Base-by-base conservation (phyloP, 53 echinoderm and acorn worm species). In the Temnopleurus reevesii region DNA sequence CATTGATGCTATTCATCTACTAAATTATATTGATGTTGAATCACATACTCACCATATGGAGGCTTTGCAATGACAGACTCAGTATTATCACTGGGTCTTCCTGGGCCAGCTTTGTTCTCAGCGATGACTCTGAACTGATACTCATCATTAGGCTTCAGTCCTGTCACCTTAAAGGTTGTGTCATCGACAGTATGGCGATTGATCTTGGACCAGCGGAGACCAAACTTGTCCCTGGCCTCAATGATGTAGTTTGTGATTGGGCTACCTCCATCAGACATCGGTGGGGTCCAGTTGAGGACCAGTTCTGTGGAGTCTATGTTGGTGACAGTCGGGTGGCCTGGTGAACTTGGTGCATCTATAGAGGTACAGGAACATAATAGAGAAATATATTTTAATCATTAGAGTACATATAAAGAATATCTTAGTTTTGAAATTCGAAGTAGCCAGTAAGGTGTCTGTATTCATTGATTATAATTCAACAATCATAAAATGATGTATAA, bases 31-130 rank as follows among this genome's bases (percentile, higher is more conserved):
- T 44, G 0, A 0, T 44, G 25, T 65, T n/a, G 31, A 19, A 77
- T 45, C 12, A 46, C 5, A 77, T 10, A 59, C 90, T 93, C 84
- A 97, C 97, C 97, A 81, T 93, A 95, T 29, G 95, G 95, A 27
- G 91, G 92, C 81, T 92, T 94, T 53, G 95, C 93, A 24, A 92
- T 84, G 27, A 93, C 89, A 31, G 93, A 54, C 23, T 90, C 86
- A 7, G 97, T 92, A 55, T 95, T 91, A 79, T 95, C 97, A 65
- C 97, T 95, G 17, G 94, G 95, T 93, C 95, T 92, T 59, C 97
- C 95, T 25, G 76, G 36, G 33, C 97, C 97, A 76, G 93, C 97
- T 91, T 86, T 94, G 89, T 95, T 97, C 82, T 95, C 93, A 19
- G 95, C 95, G 26, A 88, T 90, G 41, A 95, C 97, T 71, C 97